phyloP scores from a whole-genome alignment of 2,888 invertebrate species.

The Cosmia trapezina region DNA sequence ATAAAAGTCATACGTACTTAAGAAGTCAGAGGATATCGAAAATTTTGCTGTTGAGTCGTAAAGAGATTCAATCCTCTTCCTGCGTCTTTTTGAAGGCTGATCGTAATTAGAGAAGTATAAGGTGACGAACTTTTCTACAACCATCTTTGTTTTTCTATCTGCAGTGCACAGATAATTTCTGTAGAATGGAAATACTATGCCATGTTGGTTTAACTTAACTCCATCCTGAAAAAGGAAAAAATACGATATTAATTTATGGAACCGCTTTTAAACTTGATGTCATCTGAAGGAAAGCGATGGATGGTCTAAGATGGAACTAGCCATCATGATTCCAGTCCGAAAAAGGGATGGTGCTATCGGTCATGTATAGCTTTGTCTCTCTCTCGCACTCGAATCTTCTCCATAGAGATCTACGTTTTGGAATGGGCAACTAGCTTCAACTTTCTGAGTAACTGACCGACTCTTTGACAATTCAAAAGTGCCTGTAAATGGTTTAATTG shows the following conservation, averaged over 20 bases:
- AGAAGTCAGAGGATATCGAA: slow-evolving; percentile 69
- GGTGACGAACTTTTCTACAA: slow-evolving; percentile 82
- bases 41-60: slow-evolving; percentile 72
- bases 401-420: too few species aligned
- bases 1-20: slow-evolving; percentile 61
- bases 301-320: not conserved
- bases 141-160: slow-evolving; percentile 74
- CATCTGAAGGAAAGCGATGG: not conserved
- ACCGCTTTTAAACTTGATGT: not conserved
- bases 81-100: slow-evolving; percentile 22
- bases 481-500: too few species aligned
- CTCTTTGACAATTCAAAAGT: too few species aligned
- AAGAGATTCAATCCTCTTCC: slow-evolving; percentile 70
- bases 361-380: too few species aligned
- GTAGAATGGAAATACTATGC: slow-evolving; percentile 77
- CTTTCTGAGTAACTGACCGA: too few species aligned
- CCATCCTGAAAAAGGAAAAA: slow-evolving; percentile 80
- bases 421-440: too few species aligned
- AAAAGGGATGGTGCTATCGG: too few species aligned
- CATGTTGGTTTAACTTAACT: slow-evolving; percentile 77
- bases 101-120: slow-evolving; percentile 79
- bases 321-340: too few species aligned
- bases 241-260: not conserved
- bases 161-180: slow-evolving; percentile 74
- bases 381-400: too few species aligned